These are phyloP conservation scores for Drosophila sordidula DNA, from an alignment of 2,888 invertebrate genomes.

Conservation along the genomic window DNA sequence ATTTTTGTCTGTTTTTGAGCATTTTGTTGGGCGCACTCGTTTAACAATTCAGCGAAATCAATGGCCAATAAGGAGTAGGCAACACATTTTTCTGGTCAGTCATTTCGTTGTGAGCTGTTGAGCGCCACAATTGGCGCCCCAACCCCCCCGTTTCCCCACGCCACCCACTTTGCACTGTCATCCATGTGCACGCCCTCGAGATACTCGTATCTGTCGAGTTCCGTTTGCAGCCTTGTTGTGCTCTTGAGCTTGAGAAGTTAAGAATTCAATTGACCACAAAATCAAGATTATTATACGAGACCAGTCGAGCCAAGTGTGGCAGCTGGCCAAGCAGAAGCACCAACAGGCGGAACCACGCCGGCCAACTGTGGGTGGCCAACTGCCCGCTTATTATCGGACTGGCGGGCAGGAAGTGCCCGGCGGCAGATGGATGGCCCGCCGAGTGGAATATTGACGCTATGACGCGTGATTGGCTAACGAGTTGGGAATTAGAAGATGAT, in stretches of 20 bases:
- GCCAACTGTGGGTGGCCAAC: slow-evolving; percentile 11
- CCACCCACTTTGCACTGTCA: slow-evolving; percentile 59
- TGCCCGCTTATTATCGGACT: neutral
- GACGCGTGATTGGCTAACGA: slow-evolving; percentile 54
- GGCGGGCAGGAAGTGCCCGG: slow-evolving; percentile 36
- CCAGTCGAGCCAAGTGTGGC: slow-evolving; percentile 46
- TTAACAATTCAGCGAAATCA: slow-evolving; percentile 65
- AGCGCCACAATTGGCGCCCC: slow-evolving; percentile 37
- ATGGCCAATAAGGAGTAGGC: slow-evolving; percentile 78
- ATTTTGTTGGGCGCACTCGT: slow-evolving; percentile 40
- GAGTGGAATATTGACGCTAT: slow-evolving; percentile 35
- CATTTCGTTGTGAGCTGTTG: slow-evolving; percentile 62
- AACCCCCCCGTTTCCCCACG: neutral
- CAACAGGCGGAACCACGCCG: slow-evolving; percentile 19
- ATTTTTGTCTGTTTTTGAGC: slow-evolving; percentile 26
- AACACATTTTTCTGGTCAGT: slow-evolving; percentile 73
- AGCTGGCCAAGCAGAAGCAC: slow-evolving; percentile 35
- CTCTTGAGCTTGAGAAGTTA: slow-evolving; percentile 73
- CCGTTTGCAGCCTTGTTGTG: slow-evolving; percentile 53
- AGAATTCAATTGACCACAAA: slow-evolving; percentile 84
- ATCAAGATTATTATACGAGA: slow-evolving; percentile 82
- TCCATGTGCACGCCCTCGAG: slow-evolving; percentile 72
- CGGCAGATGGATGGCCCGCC: slow-evolving; percentile 23
- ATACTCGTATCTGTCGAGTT: slow-evolving; percentile 53
- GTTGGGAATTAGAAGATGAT: slow-evolving; percentile 52